Base-by-base conservation (phyloP, 2,888 invertebrate genomes). In the Aphidoletes aphidimyza region DNA sequence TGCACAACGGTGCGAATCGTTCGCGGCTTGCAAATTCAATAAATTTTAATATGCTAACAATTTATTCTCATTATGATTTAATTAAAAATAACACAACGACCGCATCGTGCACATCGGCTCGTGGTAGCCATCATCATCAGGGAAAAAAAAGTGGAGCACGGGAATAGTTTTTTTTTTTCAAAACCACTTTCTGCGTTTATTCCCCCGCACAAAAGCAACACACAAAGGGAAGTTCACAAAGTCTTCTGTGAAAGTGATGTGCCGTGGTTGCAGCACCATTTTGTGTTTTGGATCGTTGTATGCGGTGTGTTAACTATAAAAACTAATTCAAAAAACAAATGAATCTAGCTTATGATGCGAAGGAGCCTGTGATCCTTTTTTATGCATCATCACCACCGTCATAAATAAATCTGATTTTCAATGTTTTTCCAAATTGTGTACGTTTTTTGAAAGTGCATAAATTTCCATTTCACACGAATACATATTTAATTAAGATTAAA, bases 1-100 rank as follows among this genome's bases (percentile, higher is more conserved):
- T 14, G 34, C 30, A 69, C 69, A 69, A n/a, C 34, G 5, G 22
- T 26, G 6, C n/a, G 69, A 69, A 69, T 81, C 37, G 37, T 37
- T 81, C n/a, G 37, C 81, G 37, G 37, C 81, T 36, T n/a, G n/a
- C 6, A 22, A 37, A 81, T 81, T 81, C 81, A 81, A 81, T 81
- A 37, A 81, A 81, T 81, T 81, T 81, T 81, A 81, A 81, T 81
- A 81, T 81, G 37, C 19, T 81, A n/a, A 81, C 37, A 81, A 81
- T 81, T 81, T 81, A 81, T 81, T 81, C 37, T 81, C 81, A 81
- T 81, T 81, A 81, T 81, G 81, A 81, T 81, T 81, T 81, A 81
- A 37, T 81, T 81, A 81, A 81, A 37, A 81, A 81, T 81, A 81
- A 81, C 37, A 81, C 37, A 81, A 81, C 81, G 11, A n/a, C 81